These are phyloP conservation scores for Empidonax traillii DNA, from an alignment of 2,113 vertebrate species.

Conservation along the genomic window DNA sequence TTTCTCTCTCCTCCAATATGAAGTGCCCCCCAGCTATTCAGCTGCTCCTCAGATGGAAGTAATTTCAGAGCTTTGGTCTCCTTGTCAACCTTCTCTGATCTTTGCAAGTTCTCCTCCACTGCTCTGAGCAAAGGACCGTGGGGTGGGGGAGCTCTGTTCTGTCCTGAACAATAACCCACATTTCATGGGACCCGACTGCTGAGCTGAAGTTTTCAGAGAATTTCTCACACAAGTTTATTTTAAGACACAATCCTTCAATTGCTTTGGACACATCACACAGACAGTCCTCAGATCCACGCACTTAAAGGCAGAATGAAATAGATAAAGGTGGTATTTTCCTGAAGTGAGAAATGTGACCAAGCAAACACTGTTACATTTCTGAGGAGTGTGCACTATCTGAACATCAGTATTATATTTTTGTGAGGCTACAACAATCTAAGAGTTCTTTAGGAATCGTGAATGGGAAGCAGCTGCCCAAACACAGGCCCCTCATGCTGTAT, in stretches of 20 bases:
- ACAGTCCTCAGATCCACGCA: not conserved
- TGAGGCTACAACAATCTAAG: not conserved
- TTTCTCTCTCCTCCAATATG: not conserved
- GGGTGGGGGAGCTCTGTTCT: not conserved
- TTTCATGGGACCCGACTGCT: not conserved
- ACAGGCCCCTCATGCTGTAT: not conserved
- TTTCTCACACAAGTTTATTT: not conserved
- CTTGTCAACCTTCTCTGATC: not conserved
- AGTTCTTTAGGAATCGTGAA: not conserved
- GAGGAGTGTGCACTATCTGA: not conserved
- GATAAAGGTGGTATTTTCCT: not conserved
- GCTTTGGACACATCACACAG: not conserved
- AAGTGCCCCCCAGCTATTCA: slow-evolving; percentile 25
- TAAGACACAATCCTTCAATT: not conserved
- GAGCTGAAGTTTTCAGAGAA: not conserved
- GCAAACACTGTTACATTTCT: not conserved
- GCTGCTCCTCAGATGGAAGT: slow-evolving; percentile 33
- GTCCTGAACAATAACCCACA: not conserved
- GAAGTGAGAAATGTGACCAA: not conserved
- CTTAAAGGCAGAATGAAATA: not conserved
- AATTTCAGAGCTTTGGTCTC: slow-evolving; percentile 19
- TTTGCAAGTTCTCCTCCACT: not conserved
- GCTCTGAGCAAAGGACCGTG: not conserved
- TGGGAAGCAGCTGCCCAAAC: not conserved
- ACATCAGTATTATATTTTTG: not conserved